Base-by-base conservation (phyloP, 2,888 invertebrate species). In the Lithodes maja region DNA sequence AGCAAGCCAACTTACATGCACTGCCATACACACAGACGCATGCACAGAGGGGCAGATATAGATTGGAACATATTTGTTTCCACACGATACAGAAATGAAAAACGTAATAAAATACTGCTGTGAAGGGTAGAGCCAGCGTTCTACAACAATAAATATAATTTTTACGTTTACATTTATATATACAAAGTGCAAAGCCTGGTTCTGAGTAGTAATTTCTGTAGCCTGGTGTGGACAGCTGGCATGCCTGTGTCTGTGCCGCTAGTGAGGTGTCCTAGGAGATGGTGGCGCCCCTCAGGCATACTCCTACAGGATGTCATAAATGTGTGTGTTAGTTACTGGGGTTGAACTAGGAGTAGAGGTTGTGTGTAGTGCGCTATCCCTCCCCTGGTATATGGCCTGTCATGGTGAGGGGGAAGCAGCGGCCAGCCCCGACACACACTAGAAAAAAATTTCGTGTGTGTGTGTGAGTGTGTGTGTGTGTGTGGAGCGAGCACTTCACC, bases 331-430 rank as follows among this genome's bases (percentile, higher is more conserved):
- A 81, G 81, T 86, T 86, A 81, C 81, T 86, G 86, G 81, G 82
- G 75, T 81, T 86, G 75, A 86, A 81, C 86, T 86, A 86, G 81
- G 81, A 82, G 86, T 81, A 82, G 86, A 75, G 81, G 75, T 82
- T 74, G 86, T 81, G 61, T 81, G 82, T 81, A 82, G 86, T 86
- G 86, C 81, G 86, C 86, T 86, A 81, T 86, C 81, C 86, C 81
- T 54, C 86, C 86, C 86, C 86, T 86, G 86, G 86, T 33, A 33
- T 33, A 33, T 33, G 33, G 12, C 86, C 86, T 86, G 86, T 86
- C 86, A 86, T 86, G 86, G 86, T 74, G 86, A 82, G 86, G 86
- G 86, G 86, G 81, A 86, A 75, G 81, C 75, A 81, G 86, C 86
- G 86, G 69, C 86, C 81, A 86, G 81, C 86, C 86, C 86, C 86